Conservation (phyloP, 1,140 invertebrate genomes). For the Heliconius eleuchia region DNA sequence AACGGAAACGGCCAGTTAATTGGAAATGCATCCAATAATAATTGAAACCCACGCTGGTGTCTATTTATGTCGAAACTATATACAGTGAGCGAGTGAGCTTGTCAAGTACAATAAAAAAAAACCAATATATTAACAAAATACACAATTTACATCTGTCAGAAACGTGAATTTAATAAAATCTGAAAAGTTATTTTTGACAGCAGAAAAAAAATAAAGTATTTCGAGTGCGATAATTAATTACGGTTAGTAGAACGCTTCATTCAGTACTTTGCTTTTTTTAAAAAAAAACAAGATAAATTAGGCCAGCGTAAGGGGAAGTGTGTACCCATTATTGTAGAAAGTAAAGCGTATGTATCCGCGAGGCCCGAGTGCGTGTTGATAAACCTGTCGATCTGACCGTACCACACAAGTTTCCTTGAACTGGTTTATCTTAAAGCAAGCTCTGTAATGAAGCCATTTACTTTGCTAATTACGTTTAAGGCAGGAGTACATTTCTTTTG, state of each 20-base stretch:
- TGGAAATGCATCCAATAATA: constrained; percentile 48
- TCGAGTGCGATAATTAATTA: neutral
- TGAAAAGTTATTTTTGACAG: constrained; percentile 1
- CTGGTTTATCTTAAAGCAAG: constrained; percentile 55
- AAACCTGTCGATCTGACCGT: constrained; percentile 62
- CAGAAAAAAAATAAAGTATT: neutral
- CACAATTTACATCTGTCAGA: neutral
- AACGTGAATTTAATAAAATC: neutral
- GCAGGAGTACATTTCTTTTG: neutral
- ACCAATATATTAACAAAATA: neutral
- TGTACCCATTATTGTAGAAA: constrained; percentile 66
- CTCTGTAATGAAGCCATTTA: constrained; percentile 26
- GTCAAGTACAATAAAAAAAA: neutral
- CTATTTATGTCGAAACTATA: constrained; percentile 16
- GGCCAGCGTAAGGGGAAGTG: constrained; percentile 58
- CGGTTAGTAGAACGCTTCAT: neutral
- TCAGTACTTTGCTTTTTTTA: neutral
- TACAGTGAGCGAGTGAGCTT: neutral
- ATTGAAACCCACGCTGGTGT: constrained; percentile 45
- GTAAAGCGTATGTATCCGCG: constrained; percentile 69
- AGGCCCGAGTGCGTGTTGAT: constrained; percentile 61
- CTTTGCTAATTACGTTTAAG: constrained; percentile 19
- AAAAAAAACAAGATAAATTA: constrained; percentile 37
- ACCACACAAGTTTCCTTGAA: constrained; percentile 61
- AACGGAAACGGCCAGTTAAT: constrained; percentile 62